Conservation (phyloP, 2,797 vertebrate genomes). For the Poliocrania exsul region DNA sequence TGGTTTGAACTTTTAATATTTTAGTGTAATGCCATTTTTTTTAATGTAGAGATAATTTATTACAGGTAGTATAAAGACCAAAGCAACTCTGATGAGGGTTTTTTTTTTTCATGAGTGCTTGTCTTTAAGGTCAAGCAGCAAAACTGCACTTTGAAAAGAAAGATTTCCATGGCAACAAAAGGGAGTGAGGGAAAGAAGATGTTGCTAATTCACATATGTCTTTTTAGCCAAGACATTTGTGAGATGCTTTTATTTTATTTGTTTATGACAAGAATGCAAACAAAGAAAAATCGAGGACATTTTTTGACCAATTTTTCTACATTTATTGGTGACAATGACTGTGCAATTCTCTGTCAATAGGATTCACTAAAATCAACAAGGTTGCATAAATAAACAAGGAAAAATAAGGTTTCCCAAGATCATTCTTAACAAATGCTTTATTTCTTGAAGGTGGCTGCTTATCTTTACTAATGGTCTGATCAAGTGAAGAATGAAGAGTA, state of each 20-base stretch:
- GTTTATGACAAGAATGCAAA: background rate
- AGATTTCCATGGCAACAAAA: constrained; percentile 55
- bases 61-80: background rate
- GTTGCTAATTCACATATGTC: background rate
- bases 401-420: background rate
- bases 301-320: background rate
- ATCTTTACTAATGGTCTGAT: background rate
- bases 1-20: background rate
- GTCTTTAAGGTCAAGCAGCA: background rate
- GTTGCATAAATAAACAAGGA: background rate
- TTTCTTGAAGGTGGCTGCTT: background rate
- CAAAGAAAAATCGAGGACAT: background rate
- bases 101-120: background rate
- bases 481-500: background rate
- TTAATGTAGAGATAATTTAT: background rate
- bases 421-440: background rate
- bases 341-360: background rate
- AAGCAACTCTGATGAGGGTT: background rate
- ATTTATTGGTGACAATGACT: background rate
- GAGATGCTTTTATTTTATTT: background rate
- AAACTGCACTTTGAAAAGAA: background rate
- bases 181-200: background rate
- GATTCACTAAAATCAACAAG: background rate
- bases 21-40: background rate
- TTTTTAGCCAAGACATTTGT: background rate